These are phyloP conservation scores for Tolmerus cingulatus DNA, from an alignment of 2,888 invertebrate genomes.

Conservation along the genomic window DNA sequence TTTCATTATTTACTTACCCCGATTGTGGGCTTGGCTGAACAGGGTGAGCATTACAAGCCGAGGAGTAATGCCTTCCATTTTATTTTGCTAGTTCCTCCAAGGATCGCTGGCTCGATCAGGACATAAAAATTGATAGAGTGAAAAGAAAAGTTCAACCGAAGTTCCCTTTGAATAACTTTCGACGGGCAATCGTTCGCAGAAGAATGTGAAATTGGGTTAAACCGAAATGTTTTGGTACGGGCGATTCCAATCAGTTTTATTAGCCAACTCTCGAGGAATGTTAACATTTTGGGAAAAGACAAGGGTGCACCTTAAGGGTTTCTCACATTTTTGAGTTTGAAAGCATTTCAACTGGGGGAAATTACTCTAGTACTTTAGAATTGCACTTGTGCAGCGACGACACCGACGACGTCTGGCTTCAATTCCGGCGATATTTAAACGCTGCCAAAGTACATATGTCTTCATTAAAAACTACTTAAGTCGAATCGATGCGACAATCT, in stretches of 20 bases:
- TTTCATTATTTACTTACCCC: conserved; percentile 9
- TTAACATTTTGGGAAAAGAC: background rate
- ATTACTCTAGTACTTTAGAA: background rate
- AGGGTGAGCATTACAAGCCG: background rate
- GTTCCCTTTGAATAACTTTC: conserved; percentile 27
- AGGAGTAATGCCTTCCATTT: background rate
- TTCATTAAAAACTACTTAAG: conserved; percentile 32
- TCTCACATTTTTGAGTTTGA: background rate
- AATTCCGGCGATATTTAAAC: background rate
- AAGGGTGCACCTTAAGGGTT: background rate
- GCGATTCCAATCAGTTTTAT: conserved; percentile 37
- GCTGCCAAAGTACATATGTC: conserved; percentile 19
- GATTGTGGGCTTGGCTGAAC: background rate
- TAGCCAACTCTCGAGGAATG: conserved; percentile 1
- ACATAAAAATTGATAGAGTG: conserved; percentile 31
- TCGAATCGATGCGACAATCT: conserved; percentile 12
- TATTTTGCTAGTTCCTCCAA: background rate
- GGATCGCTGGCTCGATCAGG: background rate
- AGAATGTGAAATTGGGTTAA: conserved; percentile 32
- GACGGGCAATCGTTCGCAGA: background rate
- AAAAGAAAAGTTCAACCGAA: background rate
- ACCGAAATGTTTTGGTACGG: conserved; percentile 23
- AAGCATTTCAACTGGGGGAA: background rate
- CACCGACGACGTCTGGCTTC: background rate
- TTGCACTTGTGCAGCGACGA: background rate